phyloP scores from a whole-genome alignment of 1,140 invertebrate species.

The Acromyrmex charruanus region DNA sequence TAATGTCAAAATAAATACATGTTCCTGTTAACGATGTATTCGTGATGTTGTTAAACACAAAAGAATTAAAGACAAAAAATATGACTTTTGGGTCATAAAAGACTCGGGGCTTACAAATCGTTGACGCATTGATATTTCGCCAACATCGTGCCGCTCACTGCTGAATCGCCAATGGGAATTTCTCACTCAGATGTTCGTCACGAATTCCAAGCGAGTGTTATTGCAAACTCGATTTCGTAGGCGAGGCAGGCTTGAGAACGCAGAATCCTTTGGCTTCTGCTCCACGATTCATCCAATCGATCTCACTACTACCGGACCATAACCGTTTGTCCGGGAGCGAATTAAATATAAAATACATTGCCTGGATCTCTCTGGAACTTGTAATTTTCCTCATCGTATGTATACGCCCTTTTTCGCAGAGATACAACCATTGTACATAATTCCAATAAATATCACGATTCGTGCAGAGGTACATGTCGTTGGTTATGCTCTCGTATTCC shows the following conservation, averaged over 20 bases:
- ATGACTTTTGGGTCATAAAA: background rate
- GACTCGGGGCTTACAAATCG: slow-evolving; percentile 42
- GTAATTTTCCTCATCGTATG: background rate
- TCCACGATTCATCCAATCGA: slow-evolving; percentile 8
- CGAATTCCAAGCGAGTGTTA: slow-evolving; percentile 67
- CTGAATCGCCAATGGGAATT: slow-evolving; percentile 68
- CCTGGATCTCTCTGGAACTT: background rate
- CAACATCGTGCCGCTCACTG: slow-evolving; percentile 59
- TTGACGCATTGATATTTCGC: slow-evolving; percentile 69
- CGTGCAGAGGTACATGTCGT: background rate
- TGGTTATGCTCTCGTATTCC: background rate
- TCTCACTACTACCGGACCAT: background rate
- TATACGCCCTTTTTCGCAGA: background rate
- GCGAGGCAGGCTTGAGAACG: slow-evolving; percentile 61
- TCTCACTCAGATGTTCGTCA: slow-evolving; percentile 66
- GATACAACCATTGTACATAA: slow-evolving; percentile 3
- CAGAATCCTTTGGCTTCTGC: slow-evolving; percentile 33
- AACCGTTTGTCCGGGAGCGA: slow-evolving; percentile 37
- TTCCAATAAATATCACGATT: slow-evolving; percentile 4
- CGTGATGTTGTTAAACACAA: background rate
- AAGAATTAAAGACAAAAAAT: background rate
- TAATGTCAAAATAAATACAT: no score
- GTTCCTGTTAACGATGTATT: no score
- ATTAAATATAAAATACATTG: slow-evolving; percentile 39
- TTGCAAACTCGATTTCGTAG: slow-evolving; percentile 71